These are phyloP conservation scores for Climacteris rufus DNA, from an alignment of 2,113 vertebrate species.

Conservation along the genomic window DNA sequence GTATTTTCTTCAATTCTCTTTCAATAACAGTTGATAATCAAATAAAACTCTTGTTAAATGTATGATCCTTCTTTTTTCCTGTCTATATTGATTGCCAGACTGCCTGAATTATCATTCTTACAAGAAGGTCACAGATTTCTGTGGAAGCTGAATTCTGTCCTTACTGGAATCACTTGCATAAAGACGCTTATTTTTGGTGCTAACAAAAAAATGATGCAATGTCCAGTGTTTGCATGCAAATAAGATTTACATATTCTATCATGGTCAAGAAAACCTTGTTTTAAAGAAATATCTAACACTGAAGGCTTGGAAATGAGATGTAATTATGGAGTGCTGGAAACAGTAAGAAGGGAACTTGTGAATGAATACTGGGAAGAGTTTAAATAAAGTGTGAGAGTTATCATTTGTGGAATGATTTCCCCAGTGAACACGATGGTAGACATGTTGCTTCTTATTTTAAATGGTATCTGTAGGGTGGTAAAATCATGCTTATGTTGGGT, in stretches of 20 bases:
- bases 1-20: not conserved
- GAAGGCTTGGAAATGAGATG: not conserved
- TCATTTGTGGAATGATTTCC: not conserved
- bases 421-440: not conserved
- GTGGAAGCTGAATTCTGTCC: not conserved
- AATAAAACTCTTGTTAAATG: not conserved
- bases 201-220: not conserved
- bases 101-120: not conserved
- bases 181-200: not conserved
- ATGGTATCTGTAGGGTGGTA: not conserved
- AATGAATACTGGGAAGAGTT: not conserved
- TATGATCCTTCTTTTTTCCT: not conserved
- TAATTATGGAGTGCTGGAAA: not conserved
- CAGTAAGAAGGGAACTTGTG: not conserved
- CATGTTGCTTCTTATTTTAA: not conserved
- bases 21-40: not conserved
- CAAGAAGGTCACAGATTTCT: not conserved
- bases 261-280: not conserved
- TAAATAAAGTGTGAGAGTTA: not conserved
- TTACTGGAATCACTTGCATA: not conserved
- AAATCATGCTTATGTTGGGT: not conserved
- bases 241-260: not conserved
- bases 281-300: not conserved
- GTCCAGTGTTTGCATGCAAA: not conserved
- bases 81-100: not conserved